Percentiles rank a stretch among this genome's conserved stretches.
Conservation (phyloP, 1,140 invertebrate species). For the Bombus huntii region DNA sequence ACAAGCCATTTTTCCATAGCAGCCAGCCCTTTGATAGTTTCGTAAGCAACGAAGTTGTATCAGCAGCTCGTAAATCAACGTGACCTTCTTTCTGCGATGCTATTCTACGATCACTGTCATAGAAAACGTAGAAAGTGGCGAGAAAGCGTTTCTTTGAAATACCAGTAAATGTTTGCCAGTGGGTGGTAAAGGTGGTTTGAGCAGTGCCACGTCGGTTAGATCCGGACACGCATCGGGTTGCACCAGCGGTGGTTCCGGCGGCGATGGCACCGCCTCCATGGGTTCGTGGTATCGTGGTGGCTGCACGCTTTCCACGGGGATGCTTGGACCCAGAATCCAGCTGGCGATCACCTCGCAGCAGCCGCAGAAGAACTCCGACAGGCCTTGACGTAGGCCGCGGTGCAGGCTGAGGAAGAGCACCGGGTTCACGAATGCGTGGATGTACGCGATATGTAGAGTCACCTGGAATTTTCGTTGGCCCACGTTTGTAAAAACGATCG, state of each 20-base stretch:
- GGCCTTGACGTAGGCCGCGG: conserved; percentile 87
- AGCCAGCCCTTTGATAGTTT: no score
- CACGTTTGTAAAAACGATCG: no score
- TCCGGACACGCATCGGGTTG: conserved; percentile 65
- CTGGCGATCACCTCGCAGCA: conserved; percentile 87
- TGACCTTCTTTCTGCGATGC: no score
- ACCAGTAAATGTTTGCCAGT: conserved; percentile 72
- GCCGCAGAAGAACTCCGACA: conserved; percentile 88
- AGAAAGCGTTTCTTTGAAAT: conserved; percentile 7
- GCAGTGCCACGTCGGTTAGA: conserved; percentile 80
- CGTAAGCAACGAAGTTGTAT: no score
- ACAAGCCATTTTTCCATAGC: no score
- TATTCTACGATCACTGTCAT: no score
- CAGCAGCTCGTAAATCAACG: no score
- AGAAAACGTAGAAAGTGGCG: neutral
- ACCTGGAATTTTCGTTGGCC: conserved; percentile 83
- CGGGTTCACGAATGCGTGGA: conserved; percentile 93
- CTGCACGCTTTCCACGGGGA: conserved; percentile 77
- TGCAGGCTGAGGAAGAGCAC: conserved; percentile 91
- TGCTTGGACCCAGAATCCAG: conserved; percentile 84
- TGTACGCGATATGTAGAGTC: conserved; percentile 93
- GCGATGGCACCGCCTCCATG: conserved; percentile 73
- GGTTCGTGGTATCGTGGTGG: conserved; percentile 70
- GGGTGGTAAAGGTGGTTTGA: conserved; percentile 82
- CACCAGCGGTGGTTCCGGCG: conserved; percentile 78